Evolutionary conservation across 2,888 invertebrate species (phyloP).

Genomic region (Germaria angustata): DNA sequence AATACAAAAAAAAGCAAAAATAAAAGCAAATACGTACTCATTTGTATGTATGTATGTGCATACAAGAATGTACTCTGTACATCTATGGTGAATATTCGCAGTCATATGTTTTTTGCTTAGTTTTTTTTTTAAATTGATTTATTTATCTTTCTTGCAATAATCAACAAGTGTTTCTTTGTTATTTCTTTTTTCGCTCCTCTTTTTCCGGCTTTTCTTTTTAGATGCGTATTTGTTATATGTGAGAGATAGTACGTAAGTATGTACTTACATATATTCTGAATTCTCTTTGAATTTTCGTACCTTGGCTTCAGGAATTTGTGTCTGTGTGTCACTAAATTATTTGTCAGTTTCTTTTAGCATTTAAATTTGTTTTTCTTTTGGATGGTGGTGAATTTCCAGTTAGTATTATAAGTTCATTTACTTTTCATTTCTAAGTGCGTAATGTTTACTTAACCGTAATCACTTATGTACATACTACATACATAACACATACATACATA

Average conservation of each 20-base stretch:
- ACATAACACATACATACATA: too few species aligned
- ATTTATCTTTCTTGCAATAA: slow-evolving; percentile 3
- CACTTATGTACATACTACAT: too few species aligned
- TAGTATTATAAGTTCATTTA: neutral
- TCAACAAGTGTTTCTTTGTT: slow-evolving; percentile 59
- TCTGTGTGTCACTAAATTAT: slow-evolving; percentile 58
- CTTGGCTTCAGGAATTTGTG: slow-evolving; percentile 47
- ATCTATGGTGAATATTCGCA: slow-evolving; percentile 34
- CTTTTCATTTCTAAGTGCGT: neutral
- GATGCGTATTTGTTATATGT: slow-evolving; percentile 12
- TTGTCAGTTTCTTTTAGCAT: slow-evolving; percentile 2
- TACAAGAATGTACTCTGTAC: neutral
- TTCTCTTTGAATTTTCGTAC: slow-evolving; percentile 17
- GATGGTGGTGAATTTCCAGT: slow-evolving; percentile 41
- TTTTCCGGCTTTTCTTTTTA: slow-evolving; percentile 53
- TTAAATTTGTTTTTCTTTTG: neutral
- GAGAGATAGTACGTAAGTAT: neutral
- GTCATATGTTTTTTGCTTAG: slow-evolving; percentile 23
- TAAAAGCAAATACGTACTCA: neutral
- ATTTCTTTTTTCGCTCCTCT: slow-evolving; percentile 10
- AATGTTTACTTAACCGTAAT: too few species aligned
- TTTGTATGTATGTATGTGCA: neutral
- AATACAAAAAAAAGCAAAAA: neutral
- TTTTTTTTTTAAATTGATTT: neutral
- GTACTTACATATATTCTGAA: neutral